Conservation (phyloP, 2,113 vertebrate genomes). For the Climacteris rufus region DNA sequence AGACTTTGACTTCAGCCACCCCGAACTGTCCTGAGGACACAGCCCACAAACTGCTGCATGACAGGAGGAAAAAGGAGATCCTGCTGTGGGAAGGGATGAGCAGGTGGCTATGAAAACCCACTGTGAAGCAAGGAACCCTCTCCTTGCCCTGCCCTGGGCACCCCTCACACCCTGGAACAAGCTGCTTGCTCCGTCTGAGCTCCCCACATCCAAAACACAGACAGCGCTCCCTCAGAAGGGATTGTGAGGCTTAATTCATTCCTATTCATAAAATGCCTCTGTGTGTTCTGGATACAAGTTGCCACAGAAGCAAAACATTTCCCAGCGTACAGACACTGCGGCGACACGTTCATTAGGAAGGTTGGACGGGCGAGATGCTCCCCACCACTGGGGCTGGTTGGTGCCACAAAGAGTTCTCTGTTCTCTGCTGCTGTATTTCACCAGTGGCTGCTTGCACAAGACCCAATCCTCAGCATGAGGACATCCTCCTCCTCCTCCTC, state of each 20-base stretch:
- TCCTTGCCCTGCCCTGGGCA: neutral
- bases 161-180: neutral
- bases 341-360: neutral
- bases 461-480: neutral
- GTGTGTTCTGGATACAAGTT: slow-evolving; percentile 10
- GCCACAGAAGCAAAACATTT: slow-evolving; percentile 35
- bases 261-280: neutral
- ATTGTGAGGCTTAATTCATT: slow-evolving; percentile 8
- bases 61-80: neutral
- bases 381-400: neutral
- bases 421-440: slow-evolving; percentile 7
- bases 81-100: neutral
- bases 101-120: neutral
- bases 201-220: neutral
- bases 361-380: neutral
- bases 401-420: neutral
- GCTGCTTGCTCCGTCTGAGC: neutral
- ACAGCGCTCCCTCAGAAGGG: neutral
- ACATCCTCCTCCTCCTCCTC: neutral
- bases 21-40: neutral
- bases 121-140: neutral
- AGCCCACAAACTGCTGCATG: neutral
- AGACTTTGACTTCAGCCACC: neutral
- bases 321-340: neutral
- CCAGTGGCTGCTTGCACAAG: neutral